These are phyloP conservation scores for Caenorhabditis sp. DNA, from an alignment of 2,888 invertebrate genomes.

Conservation along the genomic window DNA sequence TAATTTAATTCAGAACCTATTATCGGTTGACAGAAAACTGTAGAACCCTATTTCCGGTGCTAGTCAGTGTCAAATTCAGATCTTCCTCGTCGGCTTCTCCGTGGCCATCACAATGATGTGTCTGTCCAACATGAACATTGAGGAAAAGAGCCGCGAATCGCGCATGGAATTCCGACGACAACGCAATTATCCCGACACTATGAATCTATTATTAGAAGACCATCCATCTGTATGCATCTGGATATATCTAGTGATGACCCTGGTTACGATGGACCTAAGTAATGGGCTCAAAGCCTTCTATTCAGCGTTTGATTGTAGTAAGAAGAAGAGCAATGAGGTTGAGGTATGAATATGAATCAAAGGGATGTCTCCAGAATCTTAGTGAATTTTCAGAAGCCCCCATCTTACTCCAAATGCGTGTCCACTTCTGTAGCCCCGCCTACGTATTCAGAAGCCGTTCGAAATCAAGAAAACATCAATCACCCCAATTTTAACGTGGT, in stretches of 20 bases:
- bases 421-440: conserved; percentile 21
- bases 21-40: too few relatives aligned
- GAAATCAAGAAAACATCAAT: too few relatives aligned
- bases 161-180: conserved; percentile 39
- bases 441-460: conserved; percentile 28
- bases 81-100: background rate
- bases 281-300: conserved; percentile 33
- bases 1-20: too few relatives aligned
- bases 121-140: conserved; percentile 31
- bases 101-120: background rate
- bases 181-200: conserved; percentile 34
- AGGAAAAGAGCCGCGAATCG: conserved; percentile 30
- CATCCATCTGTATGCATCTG: conserved; percentile 40
- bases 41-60: too few relatives aligned
- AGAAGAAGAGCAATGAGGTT: conserved; percentile 17
- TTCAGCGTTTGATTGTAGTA: conserved; percentile 27
- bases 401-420: conserved; percentile 31
- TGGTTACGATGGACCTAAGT: conserved; percentile 30
- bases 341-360: background rate
- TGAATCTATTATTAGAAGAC: conserved; percentile 36
- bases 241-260: conserved; percentile 30
- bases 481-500: too few relatives aligned
- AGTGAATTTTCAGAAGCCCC: conserved; percentile 36
- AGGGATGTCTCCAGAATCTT: too few relatives aligned
- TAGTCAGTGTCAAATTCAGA: too few relatives aligned